These are phyloP conservation scores for Homalodisca vitripennis DNA, from an alignment of 1,140 invertebrate species.

Conservation along the genomic window DNA sequence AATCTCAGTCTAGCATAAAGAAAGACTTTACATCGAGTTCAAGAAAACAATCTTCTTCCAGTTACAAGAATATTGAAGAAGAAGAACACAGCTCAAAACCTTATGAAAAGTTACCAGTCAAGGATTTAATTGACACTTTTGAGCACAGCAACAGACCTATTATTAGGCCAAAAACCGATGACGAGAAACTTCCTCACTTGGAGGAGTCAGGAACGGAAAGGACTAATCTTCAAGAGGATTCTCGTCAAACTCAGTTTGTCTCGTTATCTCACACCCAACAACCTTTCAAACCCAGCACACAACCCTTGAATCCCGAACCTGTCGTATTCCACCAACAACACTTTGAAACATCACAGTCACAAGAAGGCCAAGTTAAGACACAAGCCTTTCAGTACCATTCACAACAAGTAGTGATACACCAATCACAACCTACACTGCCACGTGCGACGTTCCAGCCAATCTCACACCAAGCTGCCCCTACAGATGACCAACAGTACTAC, in stretches of 20 bases:
- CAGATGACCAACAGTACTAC: slow-evolving; percentile 22
- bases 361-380: slow-evolving; percentile 5
- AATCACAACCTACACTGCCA: background rate
- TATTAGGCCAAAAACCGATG: slow-evolving; percentile 57
- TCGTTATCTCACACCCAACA: slow-evolving; percentile 16
- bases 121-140: slow-evolving; percentile 61
- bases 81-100: slow-evolving; percentile 42
- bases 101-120: slow-evolving; percentile 62
- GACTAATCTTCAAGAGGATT: background rate
- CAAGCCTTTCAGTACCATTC: slow-evolving; percentile 7
- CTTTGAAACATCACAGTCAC: slow-evolving; percentile 14
- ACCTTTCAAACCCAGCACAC: slow-evolving; percentile 14
- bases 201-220: background rate
- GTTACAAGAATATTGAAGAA: slow-evolving; percentile 27
- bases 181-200: slow-evolving; percentile 44
- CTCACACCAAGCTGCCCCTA: slow-evolving; percentile 4
- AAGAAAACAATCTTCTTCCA: slow-evolving; percentile 17
- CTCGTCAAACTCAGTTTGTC: slow-evolving; percentile 2
- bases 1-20: background rate
- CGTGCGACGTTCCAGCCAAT: background rate
- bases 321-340: slow-evolving; percentile 6
- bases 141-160: slow-evolving; percentile 58
- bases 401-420: slow-evolving; percentile 11
- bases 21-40: background rate
- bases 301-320: background rate